Base-by-base conservation (phyloP, 2,113 vertebrate genomes). In the Colinus virginianus region DNA sequence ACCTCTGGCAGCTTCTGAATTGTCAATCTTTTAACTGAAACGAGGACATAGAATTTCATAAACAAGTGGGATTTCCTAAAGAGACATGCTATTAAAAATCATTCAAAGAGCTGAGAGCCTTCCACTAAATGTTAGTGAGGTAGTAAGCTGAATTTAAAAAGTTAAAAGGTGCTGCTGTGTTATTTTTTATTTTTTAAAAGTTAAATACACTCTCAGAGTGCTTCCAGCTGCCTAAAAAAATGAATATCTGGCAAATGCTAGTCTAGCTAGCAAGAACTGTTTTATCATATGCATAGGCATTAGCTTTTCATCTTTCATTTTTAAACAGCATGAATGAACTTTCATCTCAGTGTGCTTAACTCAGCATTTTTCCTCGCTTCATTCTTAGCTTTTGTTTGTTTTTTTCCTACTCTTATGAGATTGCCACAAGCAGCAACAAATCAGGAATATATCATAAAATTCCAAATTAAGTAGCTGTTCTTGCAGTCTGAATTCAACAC, bases 381-480 rank as follows among this genome's bases (percentile, higher is more conserved):
- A 77, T 30, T 68, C 48, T 23, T 56, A n/a, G 30, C 14, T 94
- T 87, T 90, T 23, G 32, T 86, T 74, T 26, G 36, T 16, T 28
- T 28, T 53, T 53, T 28, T 8, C 14, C 58, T 86, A 17, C 36
- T 59, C 25, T 45, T 88, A 42, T 2, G 1, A 59, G 72, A 82
- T 94, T 88, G 32, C 83, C 82, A 69, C 75, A 93, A 92, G 59
- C 18, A 84, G 68, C 61, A 82, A 93, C 45, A 81, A 91, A 93
- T 93, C 79, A 59, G 3, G 53, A 93, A 96, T 56, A 11, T 36
- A 51, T 80, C 6, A 75, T 87, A 94, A 95, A 92, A 92, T 90
- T 68, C 87, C 77, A 90, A 81, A 88, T 74, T 17, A 90, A 88
- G 36, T 23, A 90, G 40, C 40, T 55, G 9, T 87, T 95, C 42